Percentiles rank a stretch among this genome's conserved stretches.
Conservation (phyloP, 30 jellyfish, hydroid and myxozoan species). For the Aurelia sp. region DNA sequence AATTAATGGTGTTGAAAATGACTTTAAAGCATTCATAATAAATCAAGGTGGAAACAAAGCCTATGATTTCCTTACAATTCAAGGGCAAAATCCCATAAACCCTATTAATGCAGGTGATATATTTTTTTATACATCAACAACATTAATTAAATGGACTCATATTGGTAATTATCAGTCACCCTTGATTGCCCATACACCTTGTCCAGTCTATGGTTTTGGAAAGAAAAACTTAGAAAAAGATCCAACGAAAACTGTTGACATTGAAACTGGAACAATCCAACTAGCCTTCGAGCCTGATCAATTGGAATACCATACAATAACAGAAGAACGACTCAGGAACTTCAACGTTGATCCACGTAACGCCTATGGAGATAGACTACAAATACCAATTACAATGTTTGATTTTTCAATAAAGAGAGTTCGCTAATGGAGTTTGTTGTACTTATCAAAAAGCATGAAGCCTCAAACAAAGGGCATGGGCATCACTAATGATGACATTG, state of each 20-base stretch:
- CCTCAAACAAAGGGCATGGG: no score
- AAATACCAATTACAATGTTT: not conserved
- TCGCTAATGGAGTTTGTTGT: no score
- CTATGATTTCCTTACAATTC: not conserved
- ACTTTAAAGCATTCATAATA: not conserved
- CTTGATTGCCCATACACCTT: not conserved
- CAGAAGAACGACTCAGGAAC: not conserved
- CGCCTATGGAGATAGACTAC: not conserved
- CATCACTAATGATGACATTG: no score
- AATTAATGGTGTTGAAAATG: not conserved
- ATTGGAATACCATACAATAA: not conserved
- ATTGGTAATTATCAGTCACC: not conserved
- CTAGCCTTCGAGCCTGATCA: not conserved
- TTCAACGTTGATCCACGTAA: not conserved
- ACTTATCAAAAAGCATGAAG: no score
- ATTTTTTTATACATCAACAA: not conserved
- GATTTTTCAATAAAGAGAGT: not conserved
- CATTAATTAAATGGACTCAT: not conserved
- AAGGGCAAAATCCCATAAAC: not conserved
- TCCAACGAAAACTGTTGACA: not conserved
- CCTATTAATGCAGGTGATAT: not conserved
- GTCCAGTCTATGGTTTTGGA: not conserved
- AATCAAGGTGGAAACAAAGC: not conserved
- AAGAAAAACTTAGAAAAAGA: not conserved
- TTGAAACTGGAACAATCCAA: not conserved